Evolutionary conservation across 2,797 vertebrate genomes (phyloP).

Genomic region (Rhodeus uyekii): DNA sequence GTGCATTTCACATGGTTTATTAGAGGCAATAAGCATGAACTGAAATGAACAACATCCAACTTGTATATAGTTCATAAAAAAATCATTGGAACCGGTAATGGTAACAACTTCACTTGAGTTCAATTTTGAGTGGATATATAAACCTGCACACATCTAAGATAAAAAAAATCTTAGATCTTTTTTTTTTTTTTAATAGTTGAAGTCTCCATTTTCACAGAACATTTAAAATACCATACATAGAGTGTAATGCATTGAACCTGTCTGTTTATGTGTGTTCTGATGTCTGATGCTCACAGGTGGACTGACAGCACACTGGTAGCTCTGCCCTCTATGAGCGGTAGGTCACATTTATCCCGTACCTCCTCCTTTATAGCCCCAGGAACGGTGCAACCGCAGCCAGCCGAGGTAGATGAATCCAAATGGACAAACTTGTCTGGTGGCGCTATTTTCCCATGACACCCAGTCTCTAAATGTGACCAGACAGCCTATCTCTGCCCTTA

Average conservation of each 20-base stretch:
- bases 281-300: slow-evolving; percentile 49
- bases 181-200: background rate
- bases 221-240: background rate
- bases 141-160: background rate
- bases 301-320: slow-evolving; percentile 50
- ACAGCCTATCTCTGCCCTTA: slow-evolving; percentile 60
- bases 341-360: slow-evolving; percentile 54
- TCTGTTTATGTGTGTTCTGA: slow-evolving; percentile 23
- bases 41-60: background rate
- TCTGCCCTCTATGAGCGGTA: slow-evolving; percentile 46
- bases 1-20: no score
- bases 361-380: slow-evolving; percentile 51
- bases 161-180: background rate
- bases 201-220: background rate
- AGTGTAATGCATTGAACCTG: background rate
- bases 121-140: background rate
- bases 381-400: background rate
- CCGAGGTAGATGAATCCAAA: slow-evolving; percentile 54
- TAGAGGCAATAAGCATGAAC: background rate
- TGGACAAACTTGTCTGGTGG: slow-evolving; percentile 59
- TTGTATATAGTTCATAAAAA: background rate
- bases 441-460: slow-evolving; percentile 50
- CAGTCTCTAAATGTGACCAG: slow-evolving; percentile 50
- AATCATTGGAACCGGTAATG: background rate
- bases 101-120: background rate